Evolutionary conservation across 2,113 vertebrate genomes (phyloP), one percentile per base, ranked within the genome.

Genomic region (Psittacula cyanocephala): DNA sequence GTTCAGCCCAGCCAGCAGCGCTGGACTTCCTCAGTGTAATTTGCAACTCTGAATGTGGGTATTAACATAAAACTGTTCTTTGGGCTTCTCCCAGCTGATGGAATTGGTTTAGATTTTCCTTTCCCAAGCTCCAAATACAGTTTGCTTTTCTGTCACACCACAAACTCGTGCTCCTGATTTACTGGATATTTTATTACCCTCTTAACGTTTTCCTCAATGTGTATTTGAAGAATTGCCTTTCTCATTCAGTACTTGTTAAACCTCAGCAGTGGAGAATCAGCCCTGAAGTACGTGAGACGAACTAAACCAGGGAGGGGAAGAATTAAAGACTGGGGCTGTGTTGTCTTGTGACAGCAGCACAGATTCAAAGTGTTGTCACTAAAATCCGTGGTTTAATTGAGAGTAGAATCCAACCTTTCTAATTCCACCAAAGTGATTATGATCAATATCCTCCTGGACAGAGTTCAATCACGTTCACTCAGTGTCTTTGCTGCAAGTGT

Each of bases 401-500:
- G 63, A 81, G 62, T 44, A 81, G 74, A 90, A 90, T 68, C 44
- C 55, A 80, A 59, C 50, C 60, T 82, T 62, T 81, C 69, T 67
- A 72, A 49, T 82, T 69, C 81, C 35, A 75, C 86, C 46, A 53
- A 65, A 89, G 68, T 52, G 77, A 62, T 78, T 57, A 62, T 57
- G 77, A 91, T 95, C 93, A 78, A 81, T 94, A 75, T 49, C 64
- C 12, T 93, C 27, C 50, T 93, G 91, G 88, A 64, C 47, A 41
- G 72, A 78, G 69, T 90, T 94, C 82, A 91, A 1, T 84, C 60
- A 23, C n/a, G 13, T 50, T 75, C 46, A 55, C 82, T 91, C 68
- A 6, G 17, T 74, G 70, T 33, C 85, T 94, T 85, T 94, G 62
- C 65, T 78, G 81, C 53, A 37, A 55, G 33, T 83, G 75, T 90